Evolutionary conservation across 2,797 vertebrate species (phyloP).

Genomic region (Anableps anableps): DNA sequence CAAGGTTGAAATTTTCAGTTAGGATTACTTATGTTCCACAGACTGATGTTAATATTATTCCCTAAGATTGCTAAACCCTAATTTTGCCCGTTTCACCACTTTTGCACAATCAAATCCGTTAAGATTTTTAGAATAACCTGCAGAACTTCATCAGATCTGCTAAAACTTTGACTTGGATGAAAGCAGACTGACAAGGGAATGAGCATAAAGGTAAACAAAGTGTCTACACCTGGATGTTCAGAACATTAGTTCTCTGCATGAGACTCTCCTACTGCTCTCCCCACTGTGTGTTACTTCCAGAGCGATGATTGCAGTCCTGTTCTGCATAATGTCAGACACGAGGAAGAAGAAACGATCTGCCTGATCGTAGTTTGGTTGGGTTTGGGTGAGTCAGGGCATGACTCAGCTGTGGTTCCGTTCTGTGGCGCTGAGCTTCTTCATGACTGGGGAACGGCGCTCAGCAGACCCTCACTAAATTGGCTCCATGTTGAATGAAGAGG

Average conservation of each 20-base stretch:
- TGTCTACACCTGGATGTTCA: constrained; percentile 17
- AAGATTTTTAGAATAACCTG: background rate
- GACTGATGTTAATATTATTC: too few species aligned
- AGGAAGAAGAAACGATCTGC: constrained; percentile 22
- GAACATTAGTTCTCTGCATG: constrained; percentile 37
- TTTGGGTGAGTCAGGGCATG: constrained; percentile 44
- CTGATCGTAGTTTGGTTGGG: constrained; percentile 27
- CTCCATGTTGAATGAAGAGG: constrained; percentile 34
- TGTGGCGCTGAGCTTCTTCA: constrained; percentile 33
- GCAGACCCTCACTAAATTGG: constrained; percentile 45
- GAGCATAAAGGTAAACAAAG: constrained; percentile 29
- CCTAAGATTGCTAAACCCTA: background rate
- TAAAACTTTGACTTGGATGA: constrained; percentile 10
- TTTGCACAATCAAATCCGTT: background rate
- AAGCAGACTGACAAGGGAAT: constrained; percentile 30
- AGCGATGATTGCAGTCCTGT: constrained; percentile 30
- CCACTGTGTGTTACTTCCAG: constrained; percentile 51
- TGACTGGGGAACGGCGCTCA: constrained; percentile 54
- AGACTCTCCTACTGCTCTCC: constrained; percentile 38
- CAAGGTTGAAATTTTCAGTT: background rate
- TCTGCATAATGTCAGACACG: constrained; percentile 36
- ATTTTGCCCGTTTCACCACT: background rate
- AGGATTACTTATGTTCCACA: background rate
- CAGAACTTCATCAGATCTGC: background rate
- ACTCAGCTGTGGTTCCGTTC: constrained; percentile 55